Conservation (phyloP, 92 coral and sea anemone species). For the Heteractis magnifica region DNA sequence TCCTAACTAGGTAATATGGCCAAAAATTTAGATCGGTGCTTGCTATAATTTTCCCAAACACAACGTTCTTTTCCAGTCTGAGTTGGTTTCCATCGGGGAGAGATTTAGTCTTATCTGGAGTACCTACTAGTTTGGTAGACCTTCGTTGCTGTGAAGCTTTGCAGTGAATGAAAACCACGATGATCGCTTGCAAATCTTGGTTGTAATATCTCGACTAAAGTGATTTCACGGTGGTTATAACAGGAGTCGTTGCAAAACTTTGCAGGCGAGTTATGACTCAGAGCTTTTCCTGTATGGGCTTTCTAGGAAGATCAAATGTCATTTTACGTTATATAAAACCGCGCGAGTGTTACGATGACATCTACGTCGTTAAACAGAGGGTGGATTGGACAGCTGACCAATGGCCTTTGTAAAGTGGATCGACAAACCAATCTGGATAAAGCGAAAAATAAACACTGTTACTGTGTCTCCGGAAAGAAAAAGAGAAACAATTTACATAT, state of each 20-base stretch:
- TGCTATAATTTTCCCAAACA: background rate
- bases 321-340: conserved; percentile 26
- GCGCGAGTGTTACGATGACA: conserved; percentile 24
- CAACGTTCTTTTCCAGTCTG: background rate
- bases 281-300: background rate
- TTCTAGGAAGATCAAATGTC: conserved; percentile 25
- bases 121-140: background rate
- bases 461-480: background rate
- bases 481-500: background rate
- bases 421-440: conserved; percentile 20
- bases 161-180: background rate
- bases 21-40: background rate
- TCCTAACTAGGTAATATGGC: background rate
- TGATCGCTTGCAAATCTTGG: background rate
- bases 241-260: conserved; percentile 6
- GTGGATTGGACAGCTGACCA: conserved; percentile 41
- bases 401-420: conserved; percentile 45
- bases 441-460: conserved; percentile 1
- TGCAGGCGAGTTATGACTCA: conserved; percentile 18
- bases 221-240: background rate
- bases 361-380: conserved; percentile 18
- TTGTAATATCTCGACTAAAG: background rate
- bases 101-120: conserved; percentile 4
- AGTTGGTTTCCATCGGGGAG: conserved; percentile 1
- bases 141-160: background rate